Percentiles rank a stretch among this genome's conserved stretches.
phyloP scores from a whole-genome alignment of 2,797 vertebrate species.

The Sardinella longiceps region DNA sequence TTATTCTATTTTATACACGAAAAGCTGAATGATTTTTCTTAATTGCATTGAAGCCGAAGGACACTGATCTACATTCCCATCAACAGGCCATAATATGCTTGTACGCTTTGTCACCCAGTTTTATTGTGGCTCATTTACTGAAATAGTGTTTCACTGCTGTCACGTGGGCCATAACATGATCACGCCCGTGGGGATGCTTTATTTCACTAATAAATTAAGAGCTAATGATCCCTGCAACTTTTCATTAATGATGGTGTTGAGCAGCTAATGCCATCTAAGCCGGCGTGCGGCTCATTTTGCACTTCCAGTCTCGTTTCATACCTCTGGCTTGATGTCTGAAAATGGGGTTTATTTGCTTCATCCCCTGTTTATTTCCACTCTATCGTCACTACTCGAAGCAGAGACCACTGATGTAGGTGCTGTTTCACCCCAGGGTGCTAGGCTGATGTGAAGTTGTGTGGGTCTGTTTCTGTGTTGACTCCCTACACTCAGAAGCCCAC shows the following conservation, averaged over 20 bases:
- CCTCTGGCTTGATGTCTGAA: slow-evolving; percentile 4
- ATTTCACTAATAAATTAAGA: slow-evolving; percentile 21
- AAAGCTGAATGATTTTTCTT: not conserved
- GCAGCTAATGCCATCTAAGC: not conserved
- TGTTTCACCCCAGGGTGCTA: no score
- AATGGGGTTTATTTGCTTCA: not conserved
- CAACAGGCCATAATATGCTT: not conserved
- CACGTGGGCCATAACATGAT: slow-evolving; percentile 7
- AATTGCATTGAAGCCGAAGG: not conserved
- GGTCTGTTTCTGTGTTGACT: not conserved
- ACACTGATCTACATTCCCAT: not conserved
- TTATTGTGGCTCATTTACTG: slow-evolving; percentile 18
- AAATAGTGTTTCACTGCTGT: slow-evolving; percentile 1
- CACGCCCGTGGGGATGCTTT: not conserved
- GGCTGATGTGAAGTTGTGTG: no score
- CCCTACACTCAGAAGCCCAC: not conserved
- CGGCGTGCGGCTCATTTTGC: not conserved
- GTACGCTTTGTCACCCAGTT: not conserved
- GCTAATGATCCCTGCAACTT: slow-evolving; percentile 22
- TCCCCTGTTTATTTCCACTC: not conserved
- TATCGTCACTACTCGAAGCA: not conserved
- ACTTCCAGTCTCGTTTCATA: not conserved
- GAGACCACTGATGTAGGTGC: not conserved
- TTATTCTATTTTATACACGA: not conserved
- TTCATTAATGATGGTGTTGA: slow-evolving; percentile 5